Base-by-base conservation (phyloP, 2,113 vertebrate species). In the Melanotaenia duboulayi region DNA sequence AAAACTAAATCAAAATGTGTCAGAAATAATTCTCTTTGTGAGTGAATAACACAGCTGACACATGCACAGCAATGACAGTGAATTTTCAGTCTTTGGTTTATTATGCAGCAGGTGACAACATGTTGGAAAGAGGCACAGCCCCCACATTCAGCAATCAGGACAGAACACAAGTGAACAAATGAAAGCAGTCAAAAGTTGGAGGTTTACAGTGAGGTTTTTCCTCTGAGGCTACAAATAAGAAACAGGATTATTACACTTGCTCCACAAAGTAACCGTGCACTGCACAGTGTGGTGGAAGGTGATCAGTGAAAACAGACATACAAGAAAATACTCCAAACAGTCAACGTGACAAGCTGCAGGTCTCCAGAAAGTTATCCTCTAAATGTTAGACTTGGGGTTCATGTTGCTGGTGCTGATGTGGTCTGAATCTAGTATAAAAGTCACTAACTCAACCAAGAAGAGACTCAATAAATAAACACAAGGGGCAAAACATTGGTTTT, bases 181-280 rank as follows among this genome's bases (percentile, higher is more conserved):
- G 22, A 71, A 55, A 68, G 46, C 70, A 71, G 56, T 69, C 64
- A 50, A 59, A 28, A 64, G 20, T 17, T 50, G 24, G 24, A 65
- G 4, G 37, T 23, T 40, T 68, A 74, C 78, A 77, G 64, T 25
- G 51, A 68, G 40, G 71, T 39, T 48, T 51, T 19, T 77, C 65
- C 48, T 77, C 7, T 69, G 60, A 76, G n/a, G 11, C 23, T 44
- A 54, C 39, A 44, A 19, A 81, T 61, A 79, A 78, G 73, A 85
- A 1, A 62, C 7, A 40, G 61, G 44, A 56, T 81, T 82, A 76
- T 91, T 90, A 92, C 95, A 92, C 93, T 92, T 88, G 90, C 90
- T 92, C 92, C 92, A 91, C 90, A 92, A 89, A 93, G 89, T 93
- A 68, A 89, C 93, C 91, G 83, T 94, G 97, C 94, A 92, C 96